Evolutionary conservation across 2,888 invertebrate genomes (phyloP).

Genomic region (Erannis defoliaria): DNA sequence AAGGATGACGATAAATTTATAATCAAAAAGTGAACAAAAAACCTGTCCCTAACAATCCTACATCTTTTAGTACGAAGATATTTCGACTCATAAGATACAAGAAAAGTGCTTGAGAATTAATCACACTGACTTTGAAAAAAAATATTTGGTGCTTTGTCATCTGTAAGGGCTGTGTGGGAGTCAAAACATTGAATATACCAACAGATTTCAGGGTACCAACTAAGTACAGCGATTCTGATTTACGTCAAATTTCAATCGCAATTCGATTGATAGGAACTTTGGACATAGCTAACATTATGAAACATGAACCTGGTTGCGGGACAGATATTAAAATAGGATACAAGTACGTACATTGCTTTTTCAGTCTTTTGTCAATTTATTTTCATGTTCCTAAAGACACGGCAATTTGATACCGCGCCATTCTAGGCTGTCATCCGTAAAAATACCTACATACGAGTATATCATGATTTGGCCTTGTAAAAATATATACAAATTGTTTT

Average conservation of each 20-base stretch:
- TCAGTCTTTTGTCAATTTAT: too few species aligned
- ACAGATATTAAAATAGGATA: too few species aligned
- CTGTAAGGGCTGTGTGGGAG: neutral
- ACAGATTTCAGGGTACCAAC: neutral
- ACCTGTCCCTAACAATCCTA: too few species aligned
- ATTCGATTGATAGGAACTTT: neutral
- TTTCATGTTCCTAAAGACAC: too few species aligned
- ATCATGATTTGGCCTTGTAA: too few species aligned
- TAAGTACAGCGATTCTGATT: neutral
- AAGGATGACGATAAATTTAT: neutral
- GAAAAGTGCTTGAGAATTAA: conserved; percentile 4
- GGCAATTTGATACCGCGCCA: too few species aligned
- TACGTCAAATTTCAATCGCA: neutral
- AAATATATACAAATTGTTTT: too few species aligned
- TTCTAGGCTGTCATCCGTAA: too few species aligned
- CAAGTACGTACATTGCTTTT: too few species aligned
- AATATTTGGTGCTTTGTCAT: neutral
- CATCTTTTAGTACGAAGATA: neutral
- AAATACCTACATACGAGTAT: too few species aligned
- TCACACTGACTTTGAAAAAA: conserved; percentile 2
- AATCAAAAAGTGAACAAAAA: neutral
- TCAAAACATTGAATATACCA: neutral
- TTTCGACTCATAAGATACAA: neutral
- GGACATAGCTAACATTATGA: too few species aligned
- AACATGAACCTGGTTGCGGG: too few species aligned